Base-by-base conservation (phyloP, 2,888 invertebrate species). In the Amorpha juglandis region DNA sequence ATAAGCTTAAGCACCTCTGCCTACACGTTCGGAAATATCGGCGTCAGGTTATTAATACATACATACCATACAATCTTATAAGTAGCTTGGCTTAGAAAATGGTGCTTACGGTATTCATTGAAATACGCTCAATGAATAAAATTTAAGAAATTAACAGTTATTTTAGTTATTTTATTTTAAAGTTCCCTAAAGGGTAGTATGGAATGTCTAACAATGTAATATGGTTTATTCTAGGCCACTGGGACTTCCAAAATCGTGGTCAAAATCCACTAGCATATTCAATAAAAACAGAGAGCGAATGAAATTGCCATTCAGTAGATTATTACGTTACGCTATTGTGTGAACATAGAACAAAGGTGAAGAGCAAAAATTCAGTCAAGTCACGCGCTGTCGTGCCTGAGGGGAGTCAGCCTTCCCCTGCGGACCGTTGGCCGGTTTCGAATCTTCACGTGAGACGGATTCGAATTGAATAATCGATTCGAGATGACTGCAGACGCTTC, bases 401-500 rank as follows among this genome's bases (percentile, higher is more conserved):
- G 85, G 82, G 71, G 69, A 70, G 75, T 69, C 71, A 68, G 64
- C 72, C 63, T 72, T 77, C 75, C 78, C 82, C 75, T 74, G 80
- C 78, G 82, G 80, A 73, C 73, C 75, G 75, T 82, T 85, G 89
- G 85, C 89, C 91, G 89, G 87, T 82, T 88, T 83, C 78, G 78
- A 81, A 78, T 80, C 74, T 80, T 81, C 86, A 81, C 86, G 87
- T 86, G 87, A 87, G 83, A 86, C 79, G 86, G 84, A 82, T 88
- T 81, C 79, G 80, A 87, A 91, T 88, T 79, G 84, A 81, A 86
- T 86, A 86, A 89, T 90, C 88, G 87, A 89, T 89, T 86, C 79
- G 73, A 76, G 77, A 84, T 78, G 77, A 76, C 72, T 64, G 67
- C 69, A 68, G 71, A 74, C 71, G 70, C 71, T 67, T 70, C 74